Evolutionary conservation across 2,888 invertebrate genomes (phyloP).

Genomic region (Cephus spinipes): DNA sequence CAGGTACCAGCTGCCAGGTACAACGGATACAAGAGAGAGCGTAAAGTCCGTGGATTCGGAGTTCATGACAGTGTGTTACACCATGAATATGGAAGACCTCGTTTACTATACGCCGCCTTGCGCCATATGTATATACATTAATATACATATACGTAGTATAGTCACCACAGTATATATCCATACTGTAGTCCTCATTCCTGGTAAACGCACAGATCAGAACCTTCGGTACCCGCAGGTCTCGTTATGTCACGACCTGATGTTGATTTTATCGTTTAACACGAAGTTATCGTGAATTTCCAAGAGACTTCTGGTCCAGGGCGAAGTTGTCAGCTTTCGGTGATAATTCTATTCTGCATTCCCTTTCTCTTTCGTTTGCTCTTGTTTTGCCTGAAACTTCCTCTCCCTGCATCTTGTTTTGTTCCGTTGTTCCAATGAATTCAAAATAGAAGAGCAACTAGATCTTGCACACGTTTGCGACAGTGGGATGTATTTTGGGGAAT

Average conservation of each 20-base stretch:
- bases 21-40: conserved; percentile 4
- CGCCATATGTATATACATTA: conserved; percentile 15
- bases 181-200: not conserved
- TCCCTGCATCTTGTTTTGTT: not conserved
- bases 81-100: conserved; percentile 64
- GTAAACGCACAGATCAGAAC: not conserved
- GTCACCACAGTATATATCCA: not conserved
- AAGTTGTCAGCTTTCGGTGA: not conserved
- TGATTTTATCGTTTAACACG: conserved; percentile 59
- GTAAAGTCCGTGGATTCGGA: not conserved
- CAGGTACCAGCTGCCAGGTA: conserved; percentile 23
- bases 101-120: conserved; percentile 56
- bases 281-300: conserved; percentile 50
- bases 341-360: not conserved
- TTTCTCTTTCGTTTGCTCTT: not conserved
- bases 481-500: not conserved
- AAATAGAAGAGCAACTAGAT: not conserved
- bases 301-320: conserved; percentile 40
- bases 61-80: conserved; percentile 43
- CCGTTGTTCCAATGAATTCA: not conserved
- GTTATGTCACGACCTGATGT: conserved; percentile 34
- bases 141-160: not conserved
- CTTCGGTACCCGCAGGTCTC: not conserved
- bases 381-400: not conserved
- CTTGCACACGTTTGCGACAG: not conserved